Base-by-base conservation (phyloP, 2,797 vertebrate genomes). In the Rhinatrema bivittatum region DNA sequence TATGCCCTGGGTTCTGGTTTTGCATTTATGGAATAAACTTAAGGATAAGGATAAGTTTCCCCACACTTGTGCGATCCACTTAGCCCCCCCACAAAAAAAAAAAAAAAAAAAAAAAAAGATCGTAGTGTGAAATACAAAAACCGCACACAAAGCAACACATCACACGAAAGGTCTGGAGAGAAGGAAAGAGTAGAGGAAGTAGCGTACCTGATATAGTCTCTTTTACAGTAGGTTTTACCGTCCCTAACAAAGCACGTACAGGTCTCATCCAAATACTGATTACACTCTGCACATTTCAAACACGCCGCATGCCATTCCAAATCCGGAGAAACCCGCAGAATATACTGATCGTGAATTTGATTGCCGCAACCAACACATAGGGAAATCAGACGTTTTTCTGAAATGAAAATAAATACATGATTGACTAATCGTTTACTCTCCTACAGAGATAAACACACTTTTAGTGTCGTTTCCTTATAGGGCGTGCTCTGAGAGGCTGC, bases 261-360 rank as follows among this genome's bases (percentile, higher is more conserved):
- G 20, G 91, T 93, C 74, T 95, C 92, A 65, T 96, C 93, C 86
- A 96, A 77, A 79, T 95, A 95, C 80, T 94, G 92, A 70, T 87
- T 94, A 74, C 92, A 95, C 65, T 95, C 92, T 25, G 91, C 91
- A 66, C 93, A 96, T 68, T 96, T 96, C 63, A 96, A 85, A 66
- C 93, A 96, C 29, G 92, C 91, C 3, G 93, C 93, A 73, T 96
- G 93, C 93, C 93, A 96, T 77, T 96, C 92, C 81, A 96, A 81
- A 79, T 96, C 93, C 66, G 93, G 92, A 44, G 92, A 95, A 61
- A 96, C 93, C 70, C 93, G 79, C 62, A 96, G 84, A 69, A 96
- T 96, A 70, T 91, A 96, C 78, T 94, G 92, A 76, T 96, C 93
- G 74, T 95, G 93, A 79, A 95, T 96, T 68, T 96, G 93, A 79